Conservation (phyloP, 1,140 invertebrate species). For the Formica selysi region DNA sequence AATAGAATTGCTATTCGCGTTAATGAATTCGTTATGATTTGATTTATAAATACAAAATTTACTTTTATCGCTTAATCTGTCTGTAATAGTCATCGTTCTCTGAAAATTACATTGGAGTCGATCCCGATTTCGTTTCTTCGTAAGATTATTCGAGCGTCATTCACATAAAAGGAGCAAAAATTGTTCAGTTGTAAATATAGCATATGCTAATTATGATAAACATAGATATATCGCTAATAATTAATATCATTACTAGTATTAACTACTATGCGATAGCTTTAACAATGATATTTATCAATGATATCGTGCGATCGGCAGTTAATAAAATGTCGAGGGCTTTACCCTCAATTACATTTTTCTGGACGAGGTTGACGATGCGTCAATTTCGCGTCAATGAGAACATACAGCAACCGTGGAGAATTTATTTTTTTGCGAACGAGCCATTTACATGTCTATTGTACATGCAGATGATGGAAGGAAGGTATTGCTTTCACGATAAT, state of each 20-base stretch:
- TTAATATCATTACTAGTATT: slow-evolving; percentile 82
- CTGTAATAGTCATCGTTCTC: slow-evolving; percentile 40
- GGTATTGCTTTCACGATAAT: slow-evolving; percentile 26
- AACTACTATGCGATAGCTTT: slow-evolving; percentile 83
- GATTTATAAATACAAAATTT: slow-evolving; percentile 25
- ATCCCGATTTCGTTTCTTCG: slow-evolving; percentile 50
- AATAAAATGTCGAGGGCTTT: slow-evolving; percentile 64
- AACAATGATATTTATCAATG: slow-evolving; percentile 78
- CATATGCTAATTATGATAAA: slow-evolving; percentile 76
- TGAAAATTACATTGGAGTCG: slow-evolving; percentile 54
- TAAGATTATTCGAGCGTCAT: slow-evolving; percentile 67
- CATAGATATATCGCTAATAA: slow-evolving; percentile 79
- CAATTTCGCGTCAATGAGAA: slow-evolving; percentile 51
- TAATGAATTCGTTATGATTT: slow-evolving; percentile 20
- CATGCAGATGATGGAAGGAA: slow-evolving; percentile 43
- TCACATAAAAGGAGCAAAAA: slow-evolving; percentile 68
- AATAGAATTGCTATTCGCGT: background rate
- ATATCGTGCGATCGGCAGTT: slow-evolving; percentile 70
- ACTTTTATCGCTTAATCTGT: background rate
- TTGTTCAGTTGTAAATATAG: slow-evolving; percentile 85
- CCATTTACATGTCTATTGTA: slow-evolving; percentile 37
- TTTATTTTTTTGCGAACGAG: slow-evolving; percentile 50
- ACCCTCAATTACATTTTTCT: slow-evolving; percentile 62
- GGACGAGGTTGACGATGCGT: slow-evolving; percentile 54
- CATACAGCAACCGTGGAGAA: slow-evolving; percentile 36